These are phyloP conservation scores for Zaprionus taronus DNA, from an alignment of 1,140 invertebrate species.

Conservation along the genomic window DNA sequence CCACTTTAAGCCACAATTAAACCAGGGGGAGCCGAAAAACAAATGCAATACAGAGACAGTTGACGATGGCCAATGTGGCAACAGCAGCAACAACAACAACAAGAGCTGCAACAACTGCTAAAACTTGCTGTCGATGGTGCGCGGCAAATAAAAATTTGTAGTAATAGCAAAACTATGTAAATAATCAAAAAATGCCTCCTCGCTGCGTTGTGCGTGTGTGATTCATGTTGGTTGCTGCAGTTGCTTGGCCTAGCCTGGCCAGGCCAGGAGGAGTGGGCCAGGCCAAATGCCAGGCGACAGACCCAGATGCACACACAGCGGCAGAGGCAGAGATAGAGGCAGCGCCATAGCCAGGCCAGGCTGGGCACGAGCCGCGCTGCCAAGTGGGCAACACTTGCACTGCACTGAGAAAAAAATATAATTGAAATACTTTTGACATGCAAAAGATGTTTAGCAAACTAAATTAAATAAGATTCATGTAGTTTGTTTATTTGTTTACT, in stretches of 20 bases:
- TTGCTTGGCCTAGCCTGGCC: slow-evolving; percentile 42
- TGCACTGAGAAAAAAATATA: slow-evolving; percentile 13
- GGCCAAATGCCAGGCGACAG: slow-evolving; percentile 13
- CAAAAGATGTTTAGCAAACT: neutral
- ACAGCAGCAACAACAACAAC: slow-evolving; percentile 21
- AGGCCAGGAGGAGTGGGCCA: slow-evolving; percentile 53
- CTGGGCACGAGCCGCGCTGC: slow-evolving; percentile 69
- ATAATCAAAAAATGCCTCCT: slow-evolving; percentile 74
- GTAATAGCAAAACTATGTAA: slow-evolving; percentile 83
- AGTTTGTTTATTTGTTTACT: neutral
- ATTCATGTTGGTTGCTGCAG: slow-evolving; percentile 69
- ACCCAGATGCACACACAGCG: slow-evolving; percentile 9
- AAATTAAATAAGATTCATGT: neutral
- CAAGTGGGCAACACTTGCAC: slow-evolving; percentile 66
- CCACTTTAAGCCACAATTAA: slow-evolving; percentile 81
- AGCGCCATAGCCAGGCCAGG: slow-evolving; percentile 15
- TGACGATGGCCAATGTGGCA: slow-evolving; percentile 47
- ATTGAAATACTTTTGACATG: neutral
- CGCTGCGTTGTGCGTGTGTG: slow-evolving; percentile 69
- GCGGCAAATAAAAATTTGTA: slow-evolving; percentile 82
- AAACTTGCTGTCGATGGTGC: slow-evolving; percentile 39
- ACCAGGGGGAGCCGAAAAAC: slow-evolving; percentile 47
- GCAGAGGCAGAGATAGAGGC: neutral
- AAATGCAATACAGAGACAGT: slow-evolving; percentile 53
- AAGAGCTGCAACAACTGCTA: slow-evolving; percentile 24